A percentile compares a stretch with the other conserved stretches of the same genome.
Conservation (phyloP, 2,113 vertebrate genomes). For the Mungos mungo region DNA sequence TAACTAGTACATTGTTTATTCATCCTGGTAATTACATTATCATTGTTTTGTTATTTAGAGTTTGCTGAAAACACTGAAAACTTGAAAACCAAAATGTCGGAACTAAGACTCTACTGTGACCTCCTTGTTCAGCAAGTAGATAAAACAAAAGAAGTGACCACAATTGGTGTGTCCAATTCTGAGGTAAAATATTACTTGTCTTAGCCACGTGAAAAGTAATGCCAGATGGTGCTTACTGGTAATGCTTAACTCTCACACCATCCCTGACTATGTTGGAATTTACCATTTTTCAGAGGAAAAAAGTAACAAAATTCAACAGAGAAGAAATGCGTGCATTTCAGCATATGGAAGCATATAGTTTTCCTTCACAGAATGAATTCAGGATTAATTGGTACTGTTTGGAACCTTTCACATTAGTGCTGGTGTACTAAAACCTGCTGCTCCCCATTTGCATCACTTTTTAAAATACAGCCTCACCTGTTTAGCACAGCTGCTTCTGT, state of each 20-base stretch:
- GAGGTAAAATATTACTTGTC: constrained; percentile 79
- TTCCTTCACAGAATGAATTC: constrained; percentile 5
- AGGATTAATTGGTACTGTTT: constrained; percentile 17
- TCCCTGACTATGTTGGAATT: background rate
- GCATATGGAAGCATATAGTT: background rate
- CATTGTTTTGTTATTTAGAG: constrained; percentile 85
- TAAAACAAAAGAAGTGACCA: constrained; percentile 89
- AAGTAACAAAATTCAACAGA: background rate
- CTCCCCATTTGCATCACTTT: background rate
- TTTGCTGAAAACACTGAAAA: constrained; percentile 96
- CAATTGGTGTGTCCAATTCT: constrained; percentile 73
- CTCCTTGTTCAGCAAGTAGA: constrained; percentile 98
- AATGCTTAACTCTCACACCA: background rate
- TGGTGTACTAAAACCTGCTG: background rate
- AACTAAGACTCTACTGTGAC: constrained; percentile 97
- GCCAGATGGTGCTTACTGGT: background rate
- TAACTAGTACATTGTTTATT: background rate
- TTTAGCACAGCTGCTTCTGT: background rate
- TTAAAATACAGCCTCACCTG: background rate
- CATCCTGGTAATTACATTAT: background rate
- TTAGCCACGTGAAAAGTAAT: background rate
- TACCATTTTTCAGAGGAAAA: background rate
- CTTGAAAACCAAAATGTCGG: constrained; percentile 97
- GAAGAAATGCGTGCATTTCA: constrained; percentile 3
- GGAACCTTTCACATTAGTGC: background rate